Evolutionary conservation across 1,140 invertebrate genomes (phyloP).

Genomic region (Protaetia brevitarsis): DNA sequence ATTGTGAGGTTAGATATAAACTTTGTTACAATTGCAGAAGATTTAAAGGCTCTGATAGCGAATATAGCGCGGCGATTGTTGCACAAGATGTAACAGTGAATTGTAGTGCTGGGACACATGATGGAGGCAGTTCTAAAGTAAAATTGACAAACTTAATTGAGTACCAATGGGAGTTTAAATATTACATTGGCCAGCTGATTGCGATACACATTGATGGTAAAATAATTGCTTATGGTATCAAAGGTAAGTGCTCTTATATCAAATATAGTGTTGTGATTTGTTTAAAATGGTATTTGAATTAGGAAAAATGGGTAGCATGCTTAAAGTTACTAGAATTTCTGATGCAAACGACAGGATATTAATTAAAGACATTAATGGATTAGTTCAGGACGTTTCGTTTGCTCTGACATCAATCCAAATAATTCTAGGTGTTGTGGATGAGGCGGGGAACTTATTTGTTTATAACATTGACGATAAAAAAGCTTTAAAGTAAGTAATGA

Average conservation of each 20-base stretch:
- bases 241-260: constrained; percentile 57
- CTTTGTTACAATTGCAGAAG: constrained; percentile 53
- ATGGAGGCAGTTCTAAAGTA: constrained; percentile 80
- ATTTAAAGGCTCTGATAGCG: constrained; percentile 67
- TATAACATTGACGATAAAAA: constrained; percentile 70
- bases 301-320: constrained; percentile 70
- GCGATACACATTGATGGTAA: constrained; percentile 82
- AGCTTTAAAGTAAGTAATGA: constrained; percentile 57
- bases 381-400: constrained; percentile 86
- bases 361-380: constrained; percentile 81
- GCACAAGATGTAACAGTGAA: constrained; percentile 68
- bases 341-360: constrained; percentile 71
- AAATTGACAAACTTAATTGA: constrained; percentile 89
- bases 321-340: constrained; percentile 71
- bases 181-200: constrained; percentile 82
- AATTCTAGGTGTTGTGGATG: constrained; percentile 82
- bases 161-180: constrained; percentile 86
- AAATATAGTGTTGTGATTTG: constrained; percentile 25
- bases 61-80: constrained; percentile 64
- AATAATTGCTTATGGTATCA: constrained; percentile 86
- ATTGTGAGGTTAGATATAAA: not conserved
- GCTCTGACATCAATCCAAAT: constrained; percentile 74
- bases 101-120: constrained; percentile 65
- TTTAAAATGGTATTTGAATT: constrained; percentile 47
- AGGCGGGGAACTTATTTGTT: constrained; percentile 75